phyloP scores from a whole-genome alignment of 2,113 vertebrate genomes.

The Equus przewalskii region DNA sequence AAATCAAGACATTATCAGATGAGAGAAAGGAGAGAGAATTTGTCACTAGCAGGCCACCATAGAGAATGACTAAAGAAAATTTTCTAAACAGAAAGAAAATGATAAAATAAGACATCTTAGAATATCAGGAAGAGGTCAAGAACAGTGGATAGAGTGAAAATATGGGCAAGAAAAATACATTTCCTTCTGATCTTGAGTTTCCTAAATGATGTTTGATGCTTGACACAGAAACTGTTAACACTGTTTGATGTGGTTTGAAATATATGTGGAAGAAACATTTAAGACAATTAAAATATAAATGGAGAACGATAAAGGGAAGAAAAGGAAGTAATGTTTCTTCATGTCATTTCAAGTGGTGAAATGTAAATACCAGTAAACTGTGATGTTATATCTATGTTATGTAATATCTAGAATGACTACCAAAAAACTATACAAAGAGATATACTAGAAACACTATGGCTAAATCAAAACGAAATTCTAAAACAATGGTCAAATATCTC shows the following conservation, averaged over 20 bases:
- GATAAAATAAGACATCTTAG: neutral
- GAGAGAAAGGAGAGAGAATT: neutral
- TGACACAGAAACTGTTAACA: neutral
- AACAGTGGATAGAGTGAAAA: neutral
- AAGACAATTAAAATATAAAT: slow-evolving; percentile 16
- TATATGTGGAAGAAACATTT: neutral
- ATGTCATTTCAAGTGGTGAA: neutral
- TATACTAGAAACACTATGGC: neutral
- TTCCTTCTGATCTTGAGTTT: neutral
- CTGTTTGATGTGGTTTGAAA: neutral
- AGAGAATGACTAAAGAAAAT: neutral
- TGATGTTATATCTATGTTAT: neutral
- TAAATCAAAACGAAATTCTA: neutral
- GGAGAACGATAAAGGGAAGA: neutral
- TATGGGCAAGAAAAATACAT: neutral
- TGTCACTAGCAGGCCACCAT: neutral
- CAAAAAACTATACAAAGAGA: neutral
- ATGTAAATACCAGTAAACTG: neutral
- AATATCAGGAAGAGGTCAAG: neutral
- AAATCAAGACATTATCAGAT: neutral
- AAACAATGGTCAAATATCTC: neutral
- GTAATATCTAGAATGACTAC: neutral
- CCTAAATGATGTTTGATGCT: neutral
- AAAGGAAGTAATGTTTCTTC: neutral
- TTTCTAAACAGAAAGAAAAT: neutral